Evolutionary conservation across 2,888 invertebrate species (phyloP).

Genomic region (Gastracanthus pulcherrimus): DNA sequence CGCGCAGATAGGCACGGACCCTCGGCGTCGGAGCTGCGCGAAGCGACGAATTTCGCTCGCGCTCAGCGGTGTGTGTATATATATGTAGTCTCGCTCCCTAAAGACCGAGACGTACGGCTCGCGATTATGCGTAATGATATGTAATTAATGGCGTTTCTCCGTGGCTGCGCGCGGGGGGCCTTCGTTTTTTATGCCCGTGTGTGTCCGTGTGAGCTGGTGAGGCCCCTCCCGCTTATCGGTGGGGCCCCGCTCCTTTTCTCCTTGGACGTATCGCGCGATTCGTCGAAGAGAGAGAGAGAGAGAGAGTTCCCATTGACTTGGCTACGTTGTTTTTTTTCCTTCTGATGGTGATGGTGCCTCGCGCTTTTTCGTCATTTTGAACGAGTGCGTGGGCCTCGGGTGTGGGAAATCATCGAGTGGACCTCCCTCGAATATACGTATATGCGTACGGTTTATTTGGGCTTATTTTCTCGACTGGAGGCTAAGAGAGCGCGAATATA

Average conservation of each 20-base stretch:
- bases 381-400: too few relatives aligned
- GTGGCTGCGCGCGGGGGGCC: background rate
- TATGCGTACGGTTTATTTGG: background rate
- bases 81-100: constrained; percentile 52
- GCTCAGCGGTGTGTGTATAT: too few relatives aligned
- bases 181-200: background rate
- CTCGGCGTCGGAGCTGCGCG: background rate
- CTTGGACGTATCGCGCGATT: too few relatives aligned
- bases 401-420: too few relatives aligned
- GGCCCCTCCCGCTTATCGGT: too few relatives aligned
- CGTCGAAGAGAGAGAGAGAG: too few relatives aligned
- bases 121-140: constrained; percentile 67
- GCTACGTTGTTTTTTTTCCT: too few relatives aligned
- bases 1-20: background rate
- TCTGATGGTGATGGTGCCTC: background rate
- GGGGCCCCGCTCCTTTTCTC: too few relatives aligned
- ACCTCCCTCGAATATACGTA: background rate
- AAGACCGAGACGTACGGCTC: constrained; percentile 63
- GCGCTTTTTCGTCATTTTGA: too few relatives aligned
- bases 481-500: background rate
- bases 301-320: too few relatives aligned
- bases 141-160: constrained; percentile 65
- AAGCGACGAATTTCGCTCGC: constrained; percentile 27
- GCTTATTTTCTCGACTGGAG: background rate
- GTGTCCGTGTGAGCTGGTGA: too few relatives aligned